Percentiles rank a stretch among this genome's conserved stretches.
Evolutionary conservation across 1,140 invertebrate species (phyloP).

Genomic region (Artemia franciscana): DNA sequence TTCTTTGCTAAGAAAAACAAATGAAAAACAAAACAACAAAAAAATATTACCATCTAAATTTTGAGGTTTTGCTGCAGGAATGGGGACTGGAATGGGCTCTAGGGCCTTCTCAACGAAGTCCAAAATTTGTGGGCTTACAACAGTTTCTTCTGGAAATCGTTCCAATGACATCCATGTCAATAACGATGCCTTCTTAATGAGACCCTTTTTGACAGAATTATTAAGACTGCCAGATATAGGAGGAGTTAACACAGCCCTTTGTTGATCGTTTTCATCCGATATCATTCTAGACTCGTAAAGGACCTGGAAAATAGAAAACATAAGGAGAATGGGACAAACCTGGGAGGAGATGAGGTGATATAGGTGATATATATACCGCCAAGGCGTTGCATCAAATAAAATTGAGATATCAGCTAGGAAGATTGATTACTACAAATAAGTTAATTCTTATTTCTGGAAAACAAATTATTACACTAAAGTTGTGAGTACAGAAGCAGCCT

Average conservation of each 20-base stretch:
- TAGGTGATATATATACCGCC: too few species aligned
- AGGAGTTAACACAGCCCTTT: neutral
- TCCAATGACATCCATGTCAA: constrained; percentile 90
- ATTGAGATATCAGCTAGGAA: too few species aligned
- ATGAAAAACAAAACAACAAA: too few species aligned
- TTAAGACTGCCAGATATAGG: neutral
- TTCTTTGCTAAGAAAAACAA: too few species aligned
- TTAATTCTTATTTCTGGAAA: too few species aligned
- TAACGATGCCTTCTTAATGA: constrained; percentile 65
- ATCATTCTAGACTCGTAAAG: constrained; percentile 67
- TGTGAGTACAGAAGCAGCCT: too few species aligned
- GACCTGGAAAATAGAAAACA: constrained; percentile 32
- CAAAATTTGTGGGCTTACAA: constrained; percentile 78
- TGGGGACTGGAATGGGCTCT: constrained; percentile 55
- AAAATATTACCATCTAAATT: neutral
- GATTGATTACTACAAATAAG: too few species aligned
- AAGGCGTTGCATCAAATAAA: too few species aligned
- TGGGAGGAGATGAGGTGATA: too few species aligned
- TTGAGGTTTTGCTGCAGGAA: constrained; percentile 9
- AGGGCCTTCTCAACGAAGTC: constrained; percentile 84
- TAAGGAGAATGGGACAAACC: neutral
- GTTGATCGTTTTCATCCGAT: constrained; percentile 26
- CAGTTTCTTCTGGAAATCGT: constrained; percentile 83
- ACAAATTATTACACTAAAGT: too few species aligned
- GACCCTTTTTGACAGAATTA: constrained; percentile 17